phyloP scores from a whole-genome alignment of 2,113 vertebrate species.

The Salvelinus alpinus region DNA sequence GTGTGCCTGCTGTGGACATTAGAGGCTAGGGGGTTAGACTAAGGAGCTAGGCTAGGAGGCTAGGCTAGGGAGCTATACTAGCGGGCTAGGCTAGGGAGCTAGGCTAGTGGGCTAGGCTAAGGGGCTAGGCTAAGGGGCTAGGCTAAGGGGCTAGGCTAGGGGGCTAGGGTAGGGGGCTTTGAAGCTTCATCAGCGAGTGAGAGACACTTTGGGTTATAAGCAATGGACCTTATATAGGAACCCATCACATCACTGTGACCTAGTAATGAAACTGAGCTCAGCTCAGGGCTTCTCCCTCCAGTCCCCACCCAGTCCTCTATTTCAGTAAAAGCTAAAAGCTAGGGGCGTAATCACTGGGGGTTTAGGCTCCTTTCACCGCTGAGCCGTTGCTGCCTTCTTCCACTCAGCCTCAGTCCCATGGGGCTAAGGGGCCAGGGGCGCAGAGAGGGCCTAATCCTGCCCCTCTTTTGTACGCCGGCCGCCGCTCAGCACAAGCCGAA shows the following conservation, averaged over 20 bases:
- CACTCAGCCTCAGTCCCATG: not conserved
- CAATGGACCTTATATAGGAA: not conserved
- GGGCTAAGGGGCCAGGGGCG: not conserved
- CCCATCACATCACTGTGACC: not conserved
- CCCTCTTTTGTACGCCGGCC: slow-evolving; percentile 7
- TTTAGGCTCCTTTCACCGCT: not conserved
- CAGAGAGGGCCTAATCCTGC: not conserved
- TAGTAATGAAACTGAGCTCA: not conserved
- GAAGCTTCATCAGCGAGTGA: not conserved
- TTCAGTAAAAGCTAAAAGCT: not conserved
- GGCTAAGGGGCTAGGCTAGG: not conserved
- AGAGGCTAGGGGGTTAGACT: too few relatives aligned
- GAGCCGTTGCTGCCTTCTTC: not conserved
- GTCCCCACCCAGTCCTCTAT: not conserved
- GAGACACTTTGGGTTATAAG: slow-evolving; percentile 3
- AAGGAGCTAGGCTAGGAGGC: too few relatives aligned
- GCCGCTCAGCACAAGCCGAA: not conserved
- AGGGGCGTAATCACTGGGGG: slow-evolving; percentile 1
- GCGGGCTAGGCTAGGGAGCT: too few relatives aligned
- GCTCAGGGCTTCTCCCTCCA: not conserved
- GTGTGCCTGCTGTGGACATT: too few relatives aligned
- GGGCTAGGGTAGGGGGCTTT: not conserved
- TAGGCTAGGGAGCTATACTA: too few relatives aligned
- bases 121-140: not conserved
- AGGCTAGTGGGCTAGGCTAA: too few relatives aligned